These are phyloP conservation scores for Caracal caracal DNA, from an alignment of 2,113 vertebrate genomes.

Conservation along the genomic window DNA sequence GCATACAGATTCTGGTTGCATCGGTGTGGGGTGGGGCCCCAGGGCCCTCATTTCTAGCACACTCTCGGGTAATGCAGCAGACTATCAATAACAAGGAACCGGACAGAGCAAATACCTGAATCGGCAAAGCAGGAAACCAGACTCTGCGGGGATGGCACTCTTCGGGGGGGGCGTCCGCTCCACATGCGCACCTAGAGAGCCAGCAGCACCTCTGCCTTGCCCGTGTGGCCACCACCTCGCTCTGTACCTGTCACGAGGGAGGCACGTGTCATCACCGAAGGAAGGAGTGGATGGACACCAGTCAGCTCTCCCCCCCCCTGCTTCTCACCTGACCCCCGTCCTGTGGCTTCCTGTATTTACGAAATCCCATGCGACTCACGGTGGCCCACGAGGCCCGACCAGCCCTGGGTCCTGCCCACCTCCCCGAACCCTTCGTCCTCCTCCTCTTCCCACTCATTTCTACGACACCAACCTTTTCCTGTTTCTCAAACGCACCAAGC, in stretches of 20 bases:
- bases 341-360: not conserved
- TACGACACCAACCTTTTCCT: not conserved
- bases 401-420: not conserved
- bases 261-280: not conserved
- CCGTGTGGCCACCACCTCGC: not conserved
- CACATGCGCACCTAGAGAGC: not conserved
- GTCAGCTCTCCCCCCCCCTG: not conserved
- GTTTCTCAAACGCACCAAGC: not conserved
- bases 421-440: not conserved
- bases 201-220: not conserved
- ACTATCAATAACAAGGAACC: not conserved
- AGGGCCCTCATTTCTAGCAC: not conserved
- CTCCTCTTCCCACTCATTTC: not conserved
- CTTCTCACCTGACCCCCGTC: not conserved
- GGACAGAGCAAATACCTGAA: not conserved
- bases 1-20: not conserved
- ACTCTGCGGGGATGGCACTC: not conserved
- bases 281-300: not conserved
- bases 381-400: not conserved
- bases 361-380: fast-evolving
- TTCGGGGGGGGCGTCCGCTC: not conserved
- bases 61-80: fast-evolving
- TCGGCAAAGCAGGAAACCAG: not conserved
- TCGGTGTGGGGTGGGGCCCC: fast-evolving
- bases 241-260: not conserved